phyloP scores from a whole-genome alignment of 2,797 vertebrate genomes.

The Acanthornis magna region DNA sequence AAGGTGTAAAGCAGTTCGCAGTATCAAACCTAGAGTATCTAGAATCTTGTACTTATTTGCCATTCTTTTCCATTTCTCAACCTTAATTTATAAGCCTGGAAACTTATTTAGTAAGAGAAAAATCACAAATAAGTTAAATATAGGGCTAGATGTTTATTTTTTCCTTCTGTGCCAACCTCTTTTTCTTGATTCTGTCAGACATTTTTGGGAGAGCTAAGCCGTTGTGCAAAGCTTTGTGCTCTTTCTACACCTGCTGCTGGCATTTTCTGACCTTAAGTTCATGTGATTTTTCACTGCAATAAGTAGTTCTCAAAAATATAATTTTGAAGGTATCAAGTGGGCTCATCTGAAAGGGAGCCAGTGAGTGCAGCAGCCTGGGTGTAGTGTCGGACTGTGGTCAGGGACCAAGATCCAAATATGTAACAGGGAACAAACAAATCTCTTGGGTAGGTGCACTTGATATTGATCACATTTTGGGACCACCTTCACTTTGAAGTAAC shows the following conservation, averaged over 20 bases:
- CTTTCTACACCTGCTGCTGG: neutral
- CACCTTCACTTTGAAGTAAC: neutral
- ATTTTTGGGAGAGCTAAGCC: neutral
- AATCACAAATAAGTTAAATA: neutral
- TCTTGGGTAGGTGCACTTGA: neutral
- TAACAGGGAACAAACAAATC: neutral
- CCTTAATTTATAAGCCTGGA: neutral
- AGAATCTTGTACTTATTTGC: neutral
- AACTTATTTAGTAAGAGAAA: neutral
- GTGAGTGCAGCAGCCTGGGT: neutral
- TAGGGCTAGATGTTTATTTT: neutral
- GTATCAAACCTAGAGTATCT: neutral
- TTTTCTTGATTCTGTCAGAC: neutral
- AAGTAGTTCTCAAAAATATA: neutral
- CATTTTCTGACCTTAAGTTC: neutral
- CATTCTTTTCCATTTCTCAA: neutral
- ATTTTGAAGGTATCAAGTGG: neutral
- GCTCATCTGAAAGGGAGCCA: neutral
- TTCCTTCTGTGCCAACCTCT: neutral
- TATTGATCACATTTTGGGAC: neutral
- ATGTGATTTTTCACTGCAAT: neutral
- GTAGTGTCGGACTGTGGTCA: fast-evolving
- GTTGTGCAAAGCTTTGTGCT: neutral
- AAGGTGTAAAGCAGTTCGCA: neutral
- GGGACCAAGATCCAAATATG: neutral